Evolutionary conservation across 2,888 invertebrate species (phyloP).

Genomic region (Oegoconia quadripuncta): DNA sequence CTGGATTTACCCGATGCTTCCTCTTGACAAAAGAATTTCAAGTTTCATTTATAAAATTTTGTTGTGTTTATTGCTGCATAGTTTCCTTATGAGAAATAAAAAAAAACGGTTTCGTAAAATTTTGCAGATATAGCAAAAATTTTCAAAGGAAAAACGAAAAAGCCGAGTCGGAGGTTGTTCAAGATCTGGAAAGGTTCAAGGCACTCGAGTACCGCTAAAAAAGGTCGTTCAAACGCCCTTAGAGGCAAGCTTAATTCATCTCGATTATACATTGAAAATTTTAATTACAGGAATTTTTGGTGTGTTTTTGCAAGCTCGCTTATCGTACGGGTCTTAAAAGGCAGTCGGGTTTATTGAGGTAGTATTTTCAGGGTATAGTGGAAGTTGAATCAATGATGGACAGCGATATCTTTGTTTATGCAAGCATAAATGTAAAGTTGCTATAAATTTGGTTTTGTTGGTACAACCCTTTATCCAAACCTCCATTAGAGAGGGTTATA

Average conservation of each 20-base stretch:
- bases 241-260: constrained; percentile 32
- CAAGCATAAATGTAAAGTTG: too few species aligned
- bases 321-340: background rate
- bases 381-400: too few species aligned
- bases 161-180: constrained; percentile 1
- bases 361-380: too few species aligned
- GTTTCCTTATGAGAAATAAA: background rate
- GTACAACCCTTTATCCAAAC: too few species aligned
- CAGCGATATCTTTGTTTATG: too few species aligned
- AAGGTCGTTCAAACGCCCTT: constrained; percentile 17
- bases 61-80: too few species aligned
- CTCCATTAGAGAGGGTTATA: too few species aligned
- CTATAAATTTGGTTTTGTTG: too few species aligned
- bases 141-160: background rate
- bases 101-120: background rate
- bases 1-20: background rate
- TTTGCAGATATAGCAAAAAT: background rate
- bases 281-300: constrained; percentile 26
- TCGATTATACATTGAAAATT: constrained; percentile 31
- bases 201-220: constrained; percentile 17
- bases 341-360: too few species aligned
- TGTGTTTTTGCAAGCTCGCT: constrained; percentile 9
- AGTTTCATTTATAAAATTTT: background rate
- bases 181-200: constrained; percentile 17
- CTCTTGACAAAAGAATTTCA: background rate